phyloP scores from a whole-genome alignment of 1,140 invertebrate species.

The Drosophila sproati region DNA sequence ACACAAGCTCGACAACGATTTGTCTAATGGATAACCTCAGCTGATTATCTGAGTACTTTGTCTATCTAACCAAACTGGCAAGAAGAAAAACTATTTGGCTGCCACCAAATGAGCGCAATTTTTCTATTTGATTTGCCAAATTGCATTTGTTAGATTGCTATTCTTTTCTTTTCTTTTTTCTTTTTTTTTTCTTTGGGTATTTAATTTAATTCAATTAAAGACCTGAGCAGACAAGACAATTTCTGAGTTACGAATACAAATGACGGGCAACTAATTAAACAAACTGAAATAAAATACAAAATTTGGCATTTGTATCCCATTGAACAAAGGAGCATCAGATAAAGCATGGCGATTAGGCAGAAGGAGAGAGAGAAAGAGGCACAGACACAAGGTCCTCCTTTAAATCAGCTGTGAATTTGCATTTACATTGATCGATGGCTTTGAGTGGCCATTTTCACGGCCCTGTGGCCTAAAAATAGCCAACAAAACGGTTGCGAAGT shows the following conservation, averaged over 20 bases:
- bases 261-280: constrained; percentile 40
- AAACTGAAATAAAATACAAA: constrained; percentile 50
- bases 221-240: constrained; percentile 15
- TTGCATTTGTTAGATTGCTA: constrained; percentile 16
- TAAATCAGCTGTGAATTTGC: constrained; percentile 33
- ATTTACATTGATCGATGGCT: constrained; percentile 69
- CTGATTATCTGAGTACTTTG: constrained; percentile 24
- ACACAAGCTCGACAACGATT: constrained; percentile 33
- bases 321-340: constrained; percentile 24
- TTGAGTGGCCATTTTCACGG: constrained; percentile 48
- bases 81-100: constrained; percentile 6
- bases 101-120: constrained; percentile 17
- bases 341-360: too few relatives aligned
- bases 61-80: constrained; percentile 30
- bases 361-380: neutral
- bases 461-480: constrained; percentile 56
- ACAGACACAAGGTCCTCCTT: constrained; percentile 53
- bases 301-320: constrained; percentile 53
- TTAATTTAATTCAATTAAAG: constrained; percentile 33
- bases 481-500: constrained; percentile 57
- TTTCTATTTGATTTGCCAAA: constrained; percentile 29
- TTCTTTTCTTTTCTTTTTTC: neutral
- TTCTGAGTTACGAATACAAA: constrained; percentile 25
- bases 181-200: constrained; percentile 10
- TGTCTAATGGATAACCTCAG: constrained; percentile 26